These are phyloP conservation scores for Dendrolimus houi DNA, from an alignment of 2,888 invertebrate genomes.

Conservation along the genomic window DNA sequence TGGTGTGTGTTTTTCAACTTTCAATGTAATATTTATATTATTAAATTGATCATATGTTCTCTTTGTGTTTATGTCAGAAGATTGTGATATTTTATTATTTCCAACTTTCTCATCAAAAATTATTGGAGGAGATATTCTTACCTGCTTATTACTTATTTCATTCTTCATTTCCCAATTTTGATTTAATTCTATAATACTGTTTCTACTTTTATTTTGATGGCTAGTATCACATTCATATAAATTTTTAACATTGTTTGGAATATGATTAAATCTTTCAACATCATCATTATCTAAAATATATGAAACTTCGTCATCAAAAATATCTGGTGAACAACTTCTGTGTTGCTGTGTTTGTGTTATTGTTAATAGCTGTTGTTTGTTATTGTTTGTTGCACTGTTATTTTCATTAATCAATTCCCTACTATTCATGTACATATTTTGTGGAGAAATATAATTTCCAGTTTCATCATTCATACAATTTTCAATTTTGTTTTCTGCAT, in stretches of 20 bases:
- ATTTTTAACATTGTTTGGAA: not conserved
- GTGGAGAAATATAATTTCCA: not conserved
- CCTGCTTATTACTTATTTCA: too few relatives aligned
- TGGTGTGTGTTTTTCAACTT: not conserved
- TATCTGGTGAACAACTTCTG: slow-evolving; percentile 60
- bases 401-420: not conserved
- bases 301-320: slow-evolving; percentile 62
- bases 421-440: not conserved
- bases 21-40: too few relatives aligned
- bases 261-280: slow-evolving; percentile 9
- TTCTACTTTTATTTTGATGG: slow-evolving; percentile 7
- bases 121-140: too few relatives aligned
- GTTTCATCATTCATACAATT: not conserved
- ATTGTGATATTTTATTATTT: slow-evolving; percentile 4
- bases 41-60: too few relatives aligned
- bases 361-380: not conserved
- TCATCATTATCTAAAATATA: slow-evolving; percentile 14
- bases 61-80: too few relatives aligned
- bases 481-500: not conserved
- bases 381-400: not conserved
- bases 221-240: slow-evolving; percentile 2
- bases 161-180: too few relatives aligned
- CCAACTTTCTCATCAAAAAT: too few relatives aligned
- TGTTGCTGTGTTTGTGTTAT: slow-evolving; percentile 3
- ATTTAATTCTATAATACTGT: too few relatives aligned